These are phyloP conservation scores for Toxotes jaculatrix DNA, from an alignment of 2,113 vertebrate genomes.

Conservation along the genomic window DNA sequence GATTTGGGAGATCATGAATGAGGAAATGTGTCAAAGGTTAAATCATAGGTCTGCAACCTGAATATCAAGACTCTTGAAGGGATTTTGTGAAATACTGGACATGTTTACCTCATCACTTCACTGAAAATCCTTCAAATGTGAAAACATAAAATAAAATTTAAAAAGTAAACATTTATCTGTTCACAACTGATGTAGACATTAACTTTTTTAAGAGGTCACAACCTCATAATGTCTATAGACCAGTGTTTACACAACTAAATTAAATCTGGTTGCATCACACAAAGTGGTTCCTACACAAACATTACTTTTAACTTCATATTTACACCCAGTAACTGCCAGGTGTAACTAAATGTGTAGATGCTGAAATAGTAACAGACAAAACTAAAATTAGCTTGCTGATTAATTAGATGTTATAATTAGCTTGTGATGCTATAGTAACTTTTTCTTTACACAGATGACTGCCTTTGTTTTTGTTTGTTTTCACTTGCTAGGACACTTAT, in stretches of 20 bases:
- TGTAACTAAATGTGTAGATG: not conserved
- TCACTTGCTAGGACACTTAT: too few species aligned
- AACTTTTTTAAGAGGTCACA: too few species aligned
- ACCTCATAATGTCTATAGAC: too few species aligned
- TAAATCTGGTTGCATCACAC: not conserved
- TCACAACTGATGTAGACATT: not conserved
- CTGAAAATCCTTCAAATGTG: not conserved
- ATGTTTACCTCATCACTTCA: not conserved
- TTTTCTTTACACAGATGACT: not conserved
- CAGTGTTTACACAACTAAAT: not conserved
- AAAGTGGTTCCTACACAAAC: not conserved
- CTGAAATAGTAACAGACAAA: not conserved
- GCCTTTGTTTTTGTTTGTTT: not conserved
- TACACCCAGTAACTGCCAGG: not conserved
- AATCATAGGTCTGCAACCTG: not conserved
- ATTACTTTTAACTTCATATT: not conserved
- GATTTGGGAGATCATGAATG: slow-evolving; percentile 25
- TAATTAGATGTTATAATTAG: too few species aligned
- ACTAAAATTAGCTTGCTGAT: too few species aligned
- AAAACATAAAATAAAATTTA: not conserved
- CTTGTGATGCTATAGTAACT: not conserved
- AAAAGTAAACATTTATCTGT: not conserved
- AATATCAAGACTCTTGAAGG: not conserved
- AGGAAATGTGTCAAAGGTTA: slow-evolving; percentile 45
- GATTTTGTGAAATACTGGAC: not conserved